phyloP scores from a whole-genome alignment of 2,888 invertebrate genomes.

The Anticlea derivata region DNA sequence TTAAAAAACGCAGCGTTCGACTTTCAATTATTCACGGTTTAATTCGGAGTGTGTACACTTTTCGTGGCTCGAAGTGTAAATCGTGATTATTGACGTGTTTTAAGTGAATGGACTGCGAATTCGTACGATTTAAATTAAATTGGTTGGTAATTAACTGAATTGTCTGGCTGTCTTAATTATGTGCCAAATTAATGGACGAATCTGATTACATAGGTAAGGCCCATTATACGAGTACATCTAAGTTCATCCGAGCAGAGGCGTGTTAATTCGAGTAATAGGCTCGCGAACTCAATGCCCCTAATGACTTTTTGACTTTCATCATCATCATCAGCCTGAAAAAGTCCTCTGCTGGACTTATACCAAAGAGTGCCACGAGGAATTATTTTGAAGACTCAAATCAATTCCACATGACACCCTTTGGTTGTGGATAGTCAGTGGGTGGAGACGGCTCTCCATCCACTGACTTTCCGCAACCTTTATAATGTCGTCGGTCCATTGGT shows the following conservation, averaged over 20 bases:
- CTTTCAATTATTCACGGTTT: constrained; percentile 24
- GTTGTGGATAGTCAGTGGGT: too few relatives aligned
- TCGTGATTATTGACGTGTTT: constrained; percentile 27
- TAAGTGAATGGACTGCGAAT: constrained; percentile 22
- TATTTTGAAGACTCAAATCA: too few relatives aligned
- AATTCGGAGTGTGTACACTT: constrained; percentile 20
- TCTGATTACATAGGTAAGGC: constrained; percentile 2
- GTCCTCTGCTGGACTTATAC: too few relatives aligned
- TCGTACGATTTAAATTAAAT: constrained; percentile 23
- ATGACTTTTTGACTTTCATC: too few relatives aligned
- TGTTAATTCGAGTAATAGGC: too few relatives aligned
- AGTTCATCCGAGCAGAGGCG: not conserved
- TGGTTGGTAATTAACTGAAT: constrained; percentile 22
- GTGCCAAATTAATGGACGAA: constrained; percentile 7
- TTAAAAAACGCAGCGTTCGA: constrained; percentile 31
- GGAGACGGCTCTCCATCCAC: too few relatives aligned
- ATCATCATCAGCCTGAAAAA: too few relatives aligned
- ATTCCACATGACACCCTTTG: too few relatives aligned
- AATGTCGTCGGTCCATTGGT: too few relatives aligned
- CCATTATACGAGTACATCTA: not conserved
- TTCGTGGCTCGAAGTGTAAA: constrained; percentile 28
- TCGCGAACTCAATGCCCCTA: too few relatives aligned
- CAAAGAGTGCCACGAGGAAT: too few relatives aligned
- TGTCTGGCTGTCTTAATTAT: constrained; percentile 19
- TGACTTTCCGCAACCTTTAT: too few relatives aligned